Evolutionary conservation across 2,888 invertebrate genomes (phyloP), one percentile per base, ranked within the genome.

Genomic region (Brachyopa scutellaris): DNA sequence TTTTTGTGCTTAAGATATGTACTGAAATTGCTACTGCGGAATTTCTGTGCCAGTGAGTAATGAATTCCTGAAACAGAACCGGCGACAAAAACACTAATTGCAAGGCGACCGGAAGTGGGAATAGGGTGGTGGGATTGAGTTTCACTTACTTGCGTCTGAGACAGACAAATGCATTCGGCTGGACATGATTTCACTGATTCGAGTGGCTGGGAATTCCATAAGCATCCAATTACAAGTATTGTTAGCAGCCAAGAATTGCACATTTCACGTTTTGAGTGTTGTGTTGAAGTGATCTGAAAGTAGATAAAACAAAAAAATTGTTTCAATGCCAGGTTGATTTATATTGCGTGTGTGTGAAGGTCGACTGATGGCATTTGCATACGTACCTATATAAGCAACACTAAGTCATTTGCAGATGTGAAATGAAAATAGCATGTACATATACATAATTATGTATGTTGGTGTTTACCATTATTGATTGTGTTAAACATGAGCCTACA

Each of bases 111-210:
- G 17, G 49, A 13, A n/a, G 15, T 9, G 2, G 31, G 21, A 4
- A n/a, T 33, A 15, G 40, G 1, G 9, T 23, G 23, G 21, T n/a
- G n/a, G 19, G 6, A 11, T 8, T 42, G n/a, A 31, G 26, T 79
- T 59, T 55, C 55, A 87, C 88, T 91, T 93, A 96, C 96, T 95
- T 96, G 96, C 85, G 95, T 95, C 89, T 95, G 95, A 76, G 96
- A 96, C 83, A 96, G 93, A 90, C 96, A 96, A 90, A 96, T 95
- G 92, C 96, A 96, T 92, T 96, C 95, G 86, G 93, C 92, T 83
- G 95, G 95, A 89, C 96, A 96, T 86, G 93, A 92, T 85, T 94
- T 93, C 87, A 91, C 87, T 91, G 90, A 88, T 88, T 90, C 88
- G 87, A 88, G 87, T 87, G 88, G 88, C 87, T 89, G 89, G 86